Base-by-base conservation (phyloP, 37 sponge, comb jelly and placozoan species). In the Cliona cf. orientalis region DNA sequence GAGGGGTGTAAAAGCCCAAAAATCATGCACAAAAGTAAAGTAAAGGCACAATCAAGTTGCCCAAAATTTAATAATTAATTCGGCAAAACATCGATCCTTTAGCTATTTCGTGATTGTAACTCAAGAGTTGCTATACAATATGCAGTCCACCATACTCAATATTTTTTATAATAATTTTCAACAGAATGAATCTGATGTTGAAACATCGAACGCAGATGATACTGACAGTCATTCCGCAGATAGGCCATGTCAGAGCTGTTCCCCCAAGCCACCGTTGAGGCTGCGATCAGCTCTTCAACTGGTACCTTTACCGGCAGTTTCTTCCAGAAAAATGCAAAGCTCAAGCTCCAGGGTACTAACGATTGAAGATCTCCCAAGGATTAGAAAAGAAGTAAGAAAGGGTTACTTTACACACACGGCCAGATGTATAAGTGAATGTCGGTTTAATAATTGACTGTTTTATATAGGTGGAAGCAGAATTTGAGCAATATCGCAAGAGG, bases 281-380 rank as follows among this genome's bases (percentile, higher is more conserved):
- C 56, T 46, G 34, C 55, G 57, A 29, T 57, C 73, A 17, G 12
- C 60, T 14, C 59, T 34, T 25, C n/a, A n/a, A n/a, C n/a, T n/a
- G n/a, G 49, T 82, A 31, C 71, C 71, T 2, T 74, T 82, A 0
- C 83, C 83, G 5, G 66, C 64, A 17, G 62, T 82, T 31, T 45
- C 45, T 17, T 32, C 29, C 21, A 73, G 36, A 0, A 31, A 21
- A 46, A 22, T 81, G 22, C 45, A 72, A 23, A 72, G 53, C 14
- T 19, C 72, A 29, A 39, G 73, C 17, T 74, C 83, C 65, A 71
- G 60, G 62, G 0, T 1, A 43, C 87, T 87, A 32, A 87, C 87
- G 58, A 80, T 87, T 32, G 80, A 87, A 42, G 87, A 87, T 69
- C 75, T 87, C 7, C 87, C 87, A 5, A 38, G 59, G 45, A 87